Conservation (phyloP, 2,888 invertebrate species). For the Ormyrus nitidulus region DNA sequence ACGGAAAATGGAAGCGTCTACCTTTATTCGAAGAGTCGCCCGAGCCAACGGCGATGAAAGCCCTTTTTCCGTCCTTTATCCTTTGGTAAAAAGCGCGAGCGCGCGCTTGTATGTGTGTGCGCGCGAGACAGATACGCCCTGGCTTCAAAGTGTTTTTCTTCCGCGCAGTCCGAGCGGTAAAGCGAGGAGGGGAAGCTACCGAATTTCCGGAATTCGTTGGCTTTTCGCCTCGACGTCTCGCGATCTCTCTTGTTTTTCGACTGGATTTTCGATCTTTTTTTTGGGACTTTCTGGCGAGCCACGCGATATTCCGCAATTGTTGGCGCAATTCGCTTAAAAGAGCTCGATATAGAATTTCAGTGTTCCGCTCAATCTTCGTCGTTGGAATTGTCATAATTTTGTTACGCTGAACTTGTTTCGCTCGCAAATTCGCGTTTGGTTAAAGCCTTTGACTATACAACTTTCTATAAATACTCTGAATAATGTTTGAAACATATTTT, state of each 20-base stretch:
- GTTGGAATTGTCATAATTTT: too few species aligned
- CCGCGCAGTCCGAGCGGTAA: neutral
- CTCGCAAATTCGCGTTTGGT: too few species aligned
- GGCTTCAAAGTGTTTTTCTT: slow-evolving; percentile 40
- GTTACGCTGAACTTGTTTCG: too few species aligned
- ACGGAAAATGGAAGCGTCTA: slow-evolving; percentile 40
- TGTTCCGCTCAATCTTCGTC: too few species aligned
- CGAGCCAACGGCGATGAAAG: slow-evolving; percentile 32
- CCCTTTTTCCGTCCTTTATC: slow-evolving; percentile 26
- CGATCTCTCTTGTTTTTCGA: too few species aligned
- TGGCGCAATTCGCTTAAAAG: neutral
- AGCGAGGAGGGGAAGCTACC: slow-evolving; percentile 15
- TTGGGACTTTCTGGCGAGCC: neutral
- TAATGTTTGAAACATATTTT: too few species aligned
- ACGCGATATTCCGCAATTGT: neutral
- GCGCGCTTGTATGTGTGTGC: neutral
- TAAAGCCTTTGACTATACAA: too few species aligned
- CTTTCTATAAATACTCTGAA: too few species aligned
- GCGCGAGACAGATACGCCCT: too few species aligned
- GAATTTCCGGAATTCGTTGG: slow-evolving; percentile 6
- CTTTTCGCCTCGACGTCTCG: too few species aligned
- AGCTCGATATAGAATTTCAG: too few species aligned
- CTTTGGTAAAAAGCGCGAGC: neutral
- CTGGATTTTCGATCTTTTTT: neutral
- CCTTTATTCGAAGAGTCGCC: slow-evolving; percentile 18